Percentiles rank a stretch among this genome's conserved stretches.
Evolutionary conservation across 2,113 vertebrate species (phyloP).

Genomic region (Eublepharis macularius): DNA sequence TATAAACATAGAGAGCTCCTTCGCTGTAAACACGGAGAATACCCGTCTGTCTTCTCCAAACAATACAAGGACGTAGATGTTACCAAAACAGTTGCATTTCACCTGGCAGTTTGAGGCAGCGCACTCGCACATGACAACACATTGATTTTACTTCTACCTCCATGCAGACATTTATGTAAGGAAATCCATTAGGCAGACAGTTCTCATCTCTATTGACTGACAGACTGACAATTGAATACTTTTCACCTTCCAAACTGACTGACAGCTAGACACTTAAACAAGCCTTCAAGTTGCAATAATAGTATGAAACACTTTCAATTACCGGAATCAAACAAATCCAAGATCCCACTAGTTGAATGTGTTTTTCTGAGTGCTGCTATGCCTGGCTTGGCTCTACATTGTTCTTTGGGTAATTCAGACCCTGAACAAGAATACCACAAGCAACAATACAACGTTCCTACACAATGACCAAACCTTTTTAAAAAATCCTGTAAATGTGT

Average conservation of each 20-base stretch:
- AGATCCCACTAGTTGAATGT: constrained; percentile 87
- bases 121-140: constrained; percentile 94
- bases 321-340: constrained; percentile 97
- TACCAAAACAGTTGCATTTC: constrained; percentile 85
- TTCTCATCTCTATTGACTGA: constrained; percentile 99
- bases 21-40: constrained; percentile 70
- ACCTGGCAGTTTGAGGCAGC: constrained; percentile 89
- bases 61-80: constrained; percentile 77
- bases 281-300: constrained; percentile 96
- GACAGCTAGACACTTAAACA: constrained; percentile 97
- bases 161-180: constrained; percentile 92
- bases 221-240: constrained; percentile 97
- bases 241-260: constrained; percentile 93
- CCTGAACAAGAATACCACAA: constrained; percentile 63
- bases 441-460: constrained; percentile 54
- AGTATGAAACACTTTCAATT: constrained; percentile 98
- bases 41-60: constrained; percentile 72
- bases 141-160: constrained; percentile 97
- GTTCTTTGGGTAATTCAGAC: constrained; percentile 70
- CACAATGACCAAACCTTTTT: constrained; percentile 51
- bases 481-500: constrained; percentile 7
- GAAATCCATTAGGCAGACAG: constrained; percentile 99
- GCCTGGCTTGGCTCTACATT: constrained; percentile 75
- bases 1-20: constrained; percentile 56
- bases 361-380: constrained; percentile 78